A percentile compares a stretch with the other conserved stretches of the same genome.
phyloP scores from a whole-genome alignment of 2,888 invertebrate species.

The Ceriagrion tenellum region DNA sequence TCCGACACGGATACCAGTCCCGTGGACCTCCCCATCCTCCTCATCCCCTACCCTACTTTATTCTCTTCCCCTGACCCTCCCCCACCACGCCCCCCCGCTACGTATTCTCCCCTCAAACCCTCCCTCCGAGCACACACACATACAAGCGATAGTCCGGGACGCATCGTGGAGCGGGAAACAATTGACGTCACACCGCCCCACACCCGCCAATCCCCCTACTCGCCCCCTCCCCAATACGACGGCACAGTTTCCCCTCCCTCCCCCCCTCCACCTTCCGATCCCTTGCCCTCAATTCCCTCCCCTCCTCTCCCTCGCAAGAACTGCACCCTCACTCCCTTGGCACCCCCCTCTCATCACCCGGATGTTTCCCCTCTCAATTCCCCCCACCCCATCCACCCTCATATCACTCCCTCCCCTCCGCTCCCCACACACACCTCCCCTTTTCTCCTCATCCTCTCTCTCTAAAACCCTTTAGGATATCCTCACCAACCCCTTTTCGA shows the following conservation, averaged over 20 bases:
- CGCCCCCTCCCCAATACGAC: too few relatives aligned
- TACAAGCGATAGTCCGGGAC: too few relatives aligned
- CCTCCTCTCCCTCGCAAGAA: not conserved
- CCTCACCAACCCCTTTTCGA: not conserved
- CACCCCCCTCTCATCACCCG: not conserved
- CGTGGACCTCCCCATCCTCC: not conserved
- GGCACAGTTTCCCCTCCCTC: too few relatives aligned
- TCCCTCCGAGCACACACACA: too few relatives aligned
- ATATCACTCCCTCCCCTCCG: not conserved
- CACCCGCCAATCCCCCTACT: too few relatives aligned
- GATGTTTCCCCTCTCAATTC: not conserved
- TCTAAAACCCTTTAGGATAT: not conserved
- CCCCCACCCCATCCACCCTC: not conserved
- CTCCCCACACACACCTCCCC: not conserved
- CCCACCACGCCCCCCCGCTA: not conserved
- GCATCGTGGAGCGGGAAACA: not conserved
- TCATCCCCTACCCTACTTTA: not conserved
- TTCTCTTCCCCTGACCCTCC: not conserved
- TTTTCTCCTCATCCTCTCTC: not conserved
- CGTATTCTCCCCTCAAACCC: not conserved
- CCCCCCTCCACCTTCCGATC: not conserved
- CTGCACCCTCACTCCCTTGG: not conserved
- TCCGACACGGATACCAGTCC: not conserved
- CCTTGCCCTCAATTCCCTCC: not conserved
- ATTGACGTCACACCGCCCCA: slow-evolving; percentile 35